Evolutionary conservation across 2,797 vertebrate genomes (phyloP).

Genomic region (Peromyscus eremicus): DNA sequence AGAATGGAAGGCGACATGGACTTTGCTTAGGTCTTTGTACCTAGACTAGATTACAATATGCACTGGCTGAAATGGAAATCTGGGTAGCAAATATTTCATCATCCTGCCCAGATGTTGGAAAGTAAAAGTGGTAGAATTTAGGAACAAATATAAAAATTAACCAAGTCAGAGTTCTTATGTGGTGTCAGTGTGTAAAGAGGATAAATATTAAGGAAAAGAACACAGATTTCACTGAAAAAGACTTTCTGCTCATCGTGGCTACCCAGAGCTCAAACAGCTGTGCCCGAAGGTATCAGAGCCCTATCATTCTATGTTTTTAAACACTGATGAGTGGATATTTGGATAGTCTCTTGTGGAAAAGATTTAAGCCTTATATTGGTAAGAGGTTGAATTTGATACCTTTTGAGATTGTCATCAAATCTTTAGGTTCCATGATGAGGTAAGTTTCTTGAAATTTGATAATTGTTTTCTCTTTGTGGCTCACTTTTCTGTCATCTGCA

Average conservation of each 20-base stretch:
- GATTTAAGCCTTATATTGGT: constrained; percentile 37
- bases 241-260: background rate
- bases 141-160: background rate
- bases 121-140: background rate
- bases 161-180: background rate
- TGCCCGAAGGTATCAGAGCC: background rate
- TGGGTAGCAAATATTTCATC: background rate
- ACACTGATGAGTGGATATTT: constrained; percentile 14
- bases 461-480: constrained; percentile 39
- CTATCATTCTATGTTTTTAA: background rate
- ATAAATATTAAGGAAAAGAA: constrained; percentile 18
- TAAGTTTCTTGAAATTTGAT: constrained; percentile 55
- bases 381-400: constrained; percentile 47
- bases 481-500: constrained; percentile 4
- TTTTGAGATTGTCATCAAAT: constrained; percentile 55
- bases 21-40: constrained; percentile 23
- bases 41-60: background rate
- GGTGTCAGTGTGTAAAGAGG: background rate
- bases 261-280: background rate
- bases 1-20: background rate
- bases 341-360: constrained; percentile 4
- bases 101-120: background rate
- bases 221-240: background rate
- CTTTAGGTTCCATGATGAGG: background rate
- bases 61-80: background rate